These are phyloP conservation scores for Petaurus breviceps DNA, from an alignment of 2,113 vertebrate genomes.

Conservation along the genomic window DNA sequence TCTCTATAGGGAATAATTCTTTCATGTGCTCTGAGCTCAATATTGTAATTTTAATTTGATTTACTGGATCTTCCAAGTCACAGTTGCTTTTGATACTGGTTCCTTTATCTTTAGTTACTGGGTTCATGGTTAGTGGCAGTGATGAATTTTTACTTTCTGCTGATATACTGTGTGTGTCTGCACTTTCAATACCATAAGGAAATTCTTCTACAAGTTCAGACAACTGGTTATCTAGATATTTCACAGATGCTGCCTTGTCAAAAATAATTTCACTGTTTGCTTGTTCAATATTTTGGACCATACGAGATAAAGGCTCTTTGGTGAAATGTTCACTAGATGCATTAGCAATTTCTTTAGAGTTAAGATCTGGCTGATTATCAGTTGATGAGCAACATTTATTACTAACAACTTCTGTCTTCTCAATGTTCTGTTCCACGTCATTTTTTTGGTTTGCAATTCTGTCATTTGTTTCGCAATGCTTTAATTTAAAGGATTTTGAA, in stretches of 20 bases:
- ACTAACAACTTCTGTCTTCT: neutral
- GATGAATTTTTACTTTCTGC: constrained; percentile 35
- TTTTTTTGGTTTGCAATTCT: neutral
- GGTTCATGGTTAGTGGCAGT: neutral
- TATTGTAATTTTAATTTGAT: constrained; percentile 72
- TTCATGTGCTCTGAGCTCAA: constrained; percentile 74
- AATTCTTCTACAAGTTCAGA: constrained; percentile 84
- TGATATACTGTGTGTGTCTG: neutral
- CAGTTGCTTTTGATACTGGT: constrained; percentile 26
- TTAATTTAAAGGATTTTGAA: neutral
- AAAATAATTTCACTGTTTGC: neutral
- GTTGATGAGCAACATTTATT: accelerated
- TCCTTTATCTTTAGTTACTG: constrained; percentile 40
- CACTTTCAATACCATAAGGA: constrained; percentile 84
- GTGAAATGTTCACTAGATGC: accelerated
- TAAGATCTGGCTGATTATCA: neutral
- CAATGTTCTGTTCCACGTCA: neutral
- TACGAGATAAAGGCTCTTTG: neutral
- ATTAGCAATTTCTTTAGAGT: neutral
- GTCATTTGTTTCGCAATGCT: neutral
- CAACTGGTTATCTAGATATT: constrained; percentile 80
- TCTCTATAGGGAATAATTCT: constrained; percentile 74
- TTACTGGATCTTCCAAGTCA: constrained; percentile 40
- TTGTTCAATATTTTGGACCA: neutral
- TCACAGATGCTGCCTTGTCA: constrained; percentile 42